phyloP scores from a whole-genome alignment of 2,888 invertebrate genomes.

The Luperina nickerlii region DNA sequence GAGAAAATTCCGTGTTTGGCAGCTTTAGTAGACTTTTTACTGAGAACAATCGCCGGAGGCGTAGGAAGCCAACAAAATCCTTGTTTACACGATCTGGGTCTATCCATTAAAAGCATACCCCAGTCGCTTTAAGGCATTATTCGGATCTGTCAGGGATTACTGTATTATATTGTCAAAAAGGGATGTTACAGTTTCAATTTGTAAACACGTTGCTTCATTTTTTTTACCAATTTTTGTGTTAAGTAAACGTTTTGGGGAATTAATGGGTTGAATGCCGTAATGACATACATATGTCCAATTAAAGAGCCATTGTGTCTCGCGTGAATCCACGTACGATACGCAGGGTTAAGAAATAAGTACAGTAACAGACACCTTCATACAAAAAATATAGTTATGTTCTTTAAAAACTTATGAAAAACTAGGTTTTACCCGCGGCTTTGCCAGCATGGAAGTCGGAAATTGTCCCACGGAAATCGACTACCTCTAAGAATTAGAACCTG shows the following conservation, averaged over 20 bases:
- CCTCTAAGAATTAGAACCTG: not conserved
- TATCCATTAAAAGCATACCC: constrained; percentile 81
- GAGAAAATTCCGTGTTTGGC: not conserved
- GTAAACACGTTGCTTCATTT: constrained; percentile 22
- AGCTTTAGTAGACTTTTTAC: constrained; percentile 34
- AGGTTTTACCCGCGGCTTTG: not conserved
- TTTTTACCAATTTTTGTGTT: not conserved
- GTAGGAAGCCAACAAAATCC: constrained; percentile 83
- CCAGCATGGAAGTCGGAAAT: not conserved
- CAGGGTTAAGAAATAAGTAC: not conserved
- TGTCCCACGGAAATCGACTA: not conserved
- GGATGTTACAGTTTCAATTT: constrained; percentile 57
- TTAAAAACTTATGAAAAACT: not conserved
- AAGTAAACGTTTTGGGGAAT: not conserved
- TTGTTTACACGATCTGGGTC: constrained; percentile 85
- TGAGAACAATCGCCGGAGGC: constrained; percentile 64
- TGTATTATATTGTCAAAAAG: constrained; percentile 72
- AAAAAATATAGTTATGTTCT: not conserved
- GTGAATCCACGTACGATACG: not conserved
- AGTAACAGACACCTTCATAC: not conserved
- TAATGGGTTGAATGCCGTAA: not conserved
- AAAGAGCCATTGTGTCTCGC: not conserved
- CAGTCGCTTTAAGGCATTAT: constrained; percentile 82
- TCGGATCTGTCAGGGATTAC: constrained; percentile 78
- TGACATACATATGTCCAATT: no score